These are phyloP conservation scores for Uropsilus gracilis DNA, from an alignment of 2,113 vertebrate species.

Conservation along the genomic window DNA sequence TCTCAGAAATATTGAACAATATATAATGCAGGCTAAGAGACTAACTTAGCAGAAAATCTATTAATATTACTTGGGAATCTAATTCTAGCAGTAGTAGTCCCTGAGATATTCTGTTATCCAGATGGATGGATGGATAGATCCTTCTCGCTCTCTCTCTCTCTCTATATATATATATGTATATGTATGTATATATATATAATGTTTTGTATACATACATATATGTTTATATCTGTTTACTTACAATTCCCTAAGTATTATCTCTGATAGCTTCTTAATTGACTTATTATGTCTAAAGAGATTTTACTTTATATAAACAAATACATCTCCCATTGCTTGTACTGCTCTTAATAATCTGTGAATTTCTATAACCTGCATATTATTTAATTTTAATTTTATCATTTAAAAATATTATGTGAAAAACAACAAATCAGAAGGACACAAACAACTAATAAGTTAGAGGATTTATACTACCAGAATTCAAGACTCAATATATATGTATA, in stretches of 20 bases:
- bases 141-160: too few species aligned
- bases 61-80: neutral
- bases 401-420: neutral
- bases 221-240: neutral
- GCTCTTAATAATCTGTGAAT: neutral
- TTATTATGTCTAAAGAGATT: neutral
- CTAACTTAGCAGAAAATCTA: neutral
- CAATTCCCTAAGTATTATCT: neutral
- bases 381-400: neutral
- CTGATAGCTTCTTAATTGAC: neutral
- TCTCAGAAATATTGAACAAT: conserved; percentile 28
- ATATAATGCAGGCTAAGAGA: neutral
- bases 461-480: neutral
- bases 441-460: neutral
- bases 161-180: neutral
- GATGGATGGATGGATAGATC: too few species aligned
- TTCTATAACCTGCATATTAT: neutral
- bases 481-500: neutral
- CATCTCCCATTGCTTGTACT: conserved; percentile 3
- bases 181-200: neutral
- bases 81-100: neutral
- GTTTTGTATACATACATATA: neutral
- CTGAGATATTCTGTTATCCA: neutral
- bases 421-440: neutral
- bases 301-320: neutral